A percentile compares a stretch with the other conserved stretches of the same genome.
Conservation (phyloP, 1,140 invertebrate species). For the Conus ventricosus region DNA sequence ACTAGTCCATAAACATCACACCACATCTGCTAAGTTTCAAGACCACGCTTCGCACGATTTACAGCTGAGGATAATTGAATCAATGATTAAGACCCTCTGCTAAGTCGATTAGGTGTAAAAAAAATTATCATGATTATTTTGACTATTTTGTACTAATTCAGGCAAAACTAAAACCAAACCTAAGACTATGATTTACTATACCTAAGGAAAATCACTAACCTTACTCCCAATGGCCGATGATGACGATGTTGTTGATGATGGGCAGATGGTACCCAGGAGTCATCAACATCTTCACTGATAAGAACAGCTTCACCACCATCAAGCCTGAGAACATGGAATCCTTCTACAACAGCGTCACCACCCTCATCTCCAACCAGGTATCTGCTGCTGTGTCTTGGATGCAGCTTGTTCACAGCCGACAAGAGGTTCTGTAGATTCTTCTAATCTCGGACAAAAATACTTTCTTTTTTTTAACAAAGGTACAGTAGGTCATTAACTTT, state of each 20-base stretch:
- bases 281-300: constrained; percentile 72
- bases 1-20: too few species aligned
- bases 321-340: constrained; percentile 67
- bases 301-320: constrained; percentile 61
- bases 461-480: not conserved
- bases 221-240: not conserved
- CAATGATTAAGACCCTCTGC: too few species aligned
- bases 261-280: constrained; percentile 72
- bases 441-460: not conserved
- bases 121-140: too few species aligned
- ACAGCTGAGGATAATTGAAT: too few species aligned
- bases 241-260: not conserved
- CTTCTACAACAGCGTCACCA: constrained; percentile 73
- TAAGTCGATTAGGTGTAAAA: too few species aligned
- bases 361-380: constrained; percentile 73
- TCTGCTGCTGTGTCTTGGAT: not conserved
- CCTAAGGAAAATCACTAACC: too few species aligned
- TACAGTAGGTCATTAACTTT: not conserved
- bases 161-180: too few species aligned
- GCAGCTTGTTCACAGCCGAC: too few species aligned
- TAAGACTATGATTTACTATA: too few species aligned
- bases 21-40: too few species aligned
- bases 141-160: too few species aligned
- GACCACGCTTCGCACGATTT: too few species aligned
- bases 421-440: not conserved